These are phyloP conservation scores for Drosophila takahashii DNA, from an alignment of 1,140 invertebrate genomes.

Conservation along the genomic window DNA sequence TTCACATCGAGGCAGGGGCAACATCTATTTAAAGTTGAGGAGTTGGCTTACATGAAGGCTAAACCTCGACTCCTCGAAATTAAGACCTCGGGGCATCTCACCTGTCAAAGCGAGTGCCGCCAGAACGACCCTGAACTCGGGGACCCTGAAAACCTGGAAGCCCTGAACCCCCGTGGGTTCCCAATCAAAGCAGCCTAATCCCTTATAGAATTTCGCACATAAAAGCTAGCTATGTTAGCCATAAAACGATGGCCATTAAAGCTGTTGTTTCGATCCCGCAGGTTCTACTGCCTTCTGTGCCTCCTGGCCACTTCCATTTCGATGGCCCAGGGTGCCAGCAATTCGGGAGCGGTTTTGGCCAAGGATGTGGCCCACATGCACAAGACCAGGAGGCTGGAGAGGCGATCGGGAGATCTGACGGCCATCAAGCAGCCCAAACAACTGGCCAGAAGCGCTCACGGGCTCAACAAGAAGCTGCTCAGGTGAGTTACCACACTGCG, in stretches of 20 bases:
- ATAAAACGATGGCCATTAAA: conserved; percentile 69
- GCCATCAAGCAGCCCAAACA: conserved; percentile 53
- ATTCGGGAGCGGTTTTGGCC: conserved; percentile 14
- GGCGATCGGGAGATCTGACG: conserved; percentile 38
- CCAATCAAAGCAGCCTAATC: conserved; percentile 62
- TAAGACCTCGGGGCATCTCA: conserved; percentile 35
- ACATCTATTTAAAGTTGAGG: conserved; percentile 46
- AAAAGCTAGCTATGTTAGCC: conserved; percentile 47
- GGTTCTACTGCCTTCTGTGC: conserved; percentile 63
- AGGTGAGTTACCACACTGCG: conserved; percentile 61
- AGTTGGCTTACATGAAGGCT: conserved; percentile 7
- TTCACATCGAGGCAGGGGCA: conserved; percentile 15
- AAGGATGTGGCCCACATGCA: conserved; percentile 68
- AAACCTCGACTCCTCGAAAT: conserved; percentile 13
- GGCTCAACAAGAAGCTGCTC: conserved; percentile 78
- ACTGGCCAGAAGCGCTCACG: conserved; percentile 63
- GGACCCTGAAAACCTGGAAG: too few relatives aligned
- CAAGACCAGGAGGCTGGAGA: conserved; percentile 61
- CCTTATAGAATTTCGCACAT: conserved; percentile 70
- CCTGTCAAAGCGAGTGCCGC: conserved; percentile 42
- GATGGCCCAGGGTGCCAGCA: conserved; percentile 30
- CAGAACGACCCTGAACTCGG: conserved; percentile 66
- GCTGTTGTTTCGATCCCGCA: conserved; percentile 48
- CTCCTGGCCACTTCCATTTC: conserved; percentile 36
- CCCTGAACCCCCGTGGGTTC: conserved; percentile 8